Evolutionary conservation across 2,888 invertebrate species (phyloP), one percentile per base, ranked within the genome.

Genomic region (Palloptera scutellata): DNA sequence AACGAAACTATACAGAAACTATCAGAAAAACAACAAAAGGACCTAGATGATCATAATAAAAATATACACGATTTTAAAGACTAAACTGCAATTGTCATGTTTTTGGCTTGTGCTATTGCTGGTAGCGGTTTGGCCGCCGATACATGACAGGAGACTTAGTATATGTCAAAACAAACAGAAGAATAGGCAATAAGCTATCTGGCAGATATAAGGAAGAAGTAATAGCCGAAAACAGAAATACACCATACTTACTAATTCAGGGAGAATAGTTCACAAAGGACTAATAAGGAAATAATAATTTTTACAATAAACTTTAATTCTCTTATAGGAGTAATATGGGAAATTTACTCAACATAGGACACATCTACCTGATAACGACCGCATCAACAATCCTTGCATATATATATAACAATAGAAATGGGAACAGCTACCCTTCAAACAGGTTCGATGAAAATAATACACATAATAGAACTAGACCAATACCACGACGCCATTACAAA

Each of bases 351-450:
- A 19, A 15, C 52, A 52, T 52, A 53, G 19, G 19, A 53, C 6
- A 53, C 17, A 17, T 19, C 11, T 53, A 15, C 17, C 15, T 53
- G 15, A n/a, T 53, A 17, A 53, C 19, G 17, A 19, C 17, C 53
- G 1, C 1, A 53, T 15, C 53, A 19, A 19, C 19, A n/a, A 11
- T n/a, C 11, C 19, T 53, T 53, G 53, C 55, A 2, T 43, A 63
- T 9, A 45, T 41, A 53, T 10, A 41, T 62, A 53, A 51, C 41
- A 40, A 62, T 62, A 54, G 54, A 63, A 19, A 63, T 45, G 45
- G 63, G 63, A 63, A 63, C 57, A 48, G 63, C 48, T 19, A 64
- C 43, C 43, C 42, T 64, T 20, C 57, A 64, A n/a, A 64, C 63
- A 1, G 62, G 62, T 40, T 41, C 40, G 4, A 11, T 62, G 9